Conservation (phyloP, 2,888 invertebrate species). For the Nemotelus nigrinus region DNA sequence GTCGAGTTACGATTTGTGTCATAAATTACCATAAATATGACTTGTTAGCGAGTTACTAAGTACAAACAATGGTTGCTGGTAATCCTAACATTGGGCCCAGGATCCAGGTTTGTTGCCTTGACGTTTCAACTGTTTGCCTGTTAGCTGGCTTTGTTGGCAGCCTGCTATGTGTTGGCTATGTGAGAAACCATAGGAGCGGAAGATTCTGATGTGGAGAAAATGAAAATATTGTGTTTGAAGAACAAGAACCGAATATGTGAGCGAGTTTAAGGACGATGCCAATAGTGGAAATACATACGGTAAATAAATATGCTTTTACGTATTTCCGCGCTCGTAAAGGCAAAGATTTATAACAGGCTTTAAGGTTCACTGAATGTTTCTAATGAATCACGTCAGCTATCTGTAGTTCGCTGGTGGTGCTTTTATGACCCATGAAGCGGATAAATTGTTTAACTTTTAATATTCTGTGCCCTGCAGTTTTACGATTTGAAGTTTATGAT, state of each 20-base stretch:
- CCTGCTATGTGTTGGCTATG: too few relatives aligned
- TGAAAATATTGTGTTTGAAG: not conserved
- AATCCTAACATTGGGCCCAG: slow-evolving; percentile 45
- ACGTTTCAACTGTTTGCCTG: not conserved
- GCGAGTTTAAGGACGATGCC: slow-evolving; percentile 22
- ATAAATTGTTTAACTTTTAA: not conserved
- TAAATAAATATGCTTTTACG: slow-evolving; percentile 35
- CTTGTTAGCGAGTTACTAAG: slow-evolving; percentile 47
- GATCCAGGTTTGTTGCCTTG: not conserved
- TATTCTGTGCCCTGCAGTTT: too few relatives aligned
- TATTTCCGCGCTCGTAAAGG: slow-evolving; percentile 20
- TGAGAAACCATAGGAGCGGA: too few relatives aligned
- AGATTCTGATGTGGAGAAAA: not conserved
- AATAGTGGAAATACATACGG: slow-evolving; percentile 18
- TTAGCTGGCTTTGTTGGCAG: too few relatives aligned
- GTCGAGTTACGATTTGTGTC: slow-evolving; percentile 45
- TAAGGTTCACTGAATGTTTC: slow-evolving; percentile 36
- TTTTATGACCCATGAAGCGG: not conserved
- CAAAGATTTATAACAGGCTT: slow-evolving; percentile 27
- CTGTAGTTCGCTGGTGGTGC: not conserved
- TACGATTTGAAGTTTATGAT: too few relatives aligned
- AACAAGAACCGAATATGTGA: not conserved
- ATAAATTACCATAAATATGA: slow-evolving; percentile 51
- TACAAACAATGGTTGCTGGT: slow-evolving; percentile 48
- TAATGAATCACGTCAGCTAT: slow-evolving; percentile 8